Evolutionary conservation across 1,140 invertebrate species (phyloP).

Genomic region (Ceratina calcarata): DNA sequence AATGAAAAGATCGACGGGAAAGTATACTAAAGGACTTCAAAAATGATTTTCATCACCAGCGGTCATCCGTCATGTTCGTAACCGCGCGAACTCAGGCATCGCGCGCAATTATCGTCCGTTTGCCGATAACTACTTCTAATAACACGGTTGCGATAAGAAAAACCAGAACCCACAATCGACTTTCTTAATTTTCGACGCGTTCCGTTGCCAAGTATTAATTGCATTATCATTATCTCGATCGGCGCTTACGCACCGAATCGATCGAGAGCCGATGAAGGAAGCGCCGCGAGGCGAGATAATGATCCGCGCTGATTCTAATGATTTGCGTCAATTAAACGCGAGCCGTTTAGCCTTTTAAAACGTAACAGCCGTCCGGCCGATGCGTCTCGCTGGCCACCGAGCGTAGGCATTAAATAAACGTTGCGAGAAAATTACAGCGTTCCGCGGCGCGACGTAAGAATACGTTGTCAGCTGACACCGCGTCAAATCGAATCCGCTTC

Average conservation of each 20-base stretch:
- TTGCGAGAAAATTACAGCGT: conserved; percentile 18
- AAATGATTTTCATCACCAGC: conserved; percentile 1
- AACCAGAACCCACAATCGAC: neutral
- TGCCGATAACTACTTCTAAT: conserved; percentile 38
- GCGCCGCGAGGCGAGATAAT: neutral
- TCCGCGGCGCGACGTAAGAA: neutral
- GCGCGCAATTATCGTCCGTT: conserved; percentile 18
- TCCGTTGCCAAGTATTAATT: conserved; percentile 7
- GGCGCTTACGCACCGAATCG: too few relatives aligned
- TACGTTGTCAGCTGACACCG: neutral
- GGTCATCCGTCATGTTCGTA: neutral
- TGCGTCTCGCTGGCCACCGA: neutral
- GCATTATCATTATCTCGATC: conserved; percentile 20
- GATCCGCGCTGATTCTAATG: conserved; percentile 25
- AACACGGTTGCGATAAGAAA: neutral
- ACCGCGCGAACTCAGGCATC: neutral
- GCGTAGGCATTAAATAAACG: conserved; percentile 22
- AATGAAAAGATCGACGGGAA: neutral
- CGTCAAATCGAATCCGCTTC: conserved; percentile 7
- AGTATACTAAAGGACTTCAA: neutral
- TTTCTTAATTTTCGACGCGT: conserved; percentile 10
- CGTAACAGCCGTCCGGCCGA: conserved; percentile 3
- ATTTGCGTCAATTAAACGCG: conserved; percentile 38
- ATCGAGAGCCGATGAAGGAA: neutral
- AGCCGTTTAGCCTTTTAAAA: neutral